These are phyloP conservation scores for Gambelia wislizenii DNA, from an alignment of 2,797 vertebrate species.

Conservation along the genomic window DNA sequence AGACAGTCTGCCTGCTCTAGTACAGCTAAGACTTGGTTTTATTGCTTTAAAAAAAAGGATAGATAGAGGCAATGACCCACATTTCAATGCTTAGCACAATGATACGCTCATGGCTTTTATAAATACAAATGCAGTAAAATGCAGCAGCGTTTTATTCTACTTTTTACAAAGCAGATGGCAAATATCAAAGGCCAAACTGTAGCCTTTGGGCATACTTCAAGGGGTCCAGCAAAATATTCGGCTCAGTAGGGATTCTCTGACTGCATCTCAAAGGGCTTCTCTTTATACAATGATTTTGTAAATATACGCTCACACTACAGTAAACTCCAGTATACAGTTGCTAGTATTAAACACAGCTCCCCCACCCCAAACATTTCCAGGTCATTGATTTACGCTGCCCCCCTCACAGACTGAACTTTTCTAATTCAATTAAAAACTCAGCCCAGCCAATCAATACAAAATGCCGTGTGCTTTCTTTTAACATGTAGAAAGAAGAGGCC, in stretches of 20 bases:
- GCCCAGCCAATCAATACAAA: conserved; percentile 64
- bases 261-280: conserved; percentile 65
- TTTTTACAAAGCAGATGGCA: conserved; percentile 65
- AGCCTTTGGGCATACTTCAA: conserved; percentile 48
- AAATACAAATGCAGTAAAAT: conserved; percentile 52
- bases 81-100: conserved; percentile 55
- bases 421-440: conserved; percentile 74
- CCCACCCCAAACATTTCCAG: conserved; percentile 66
- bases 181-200: conserved; percentile 61
- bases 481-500: conserved; percentile 34
- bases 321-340: conserved; percentile 55
- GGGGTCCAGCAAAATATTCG: conserved; percentile 49
- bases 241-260: conserved; percentile 49
- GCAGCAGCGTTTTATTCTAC: conserved; percentile 52
- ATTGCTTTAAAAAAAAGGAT: not conserved
- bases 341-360: conserved; percentile 30
- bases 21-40: conserved; percentile 22
- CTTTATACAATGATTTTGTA: conserved; percentile 62
- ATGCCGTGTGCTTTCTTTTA: conserved; percentile 59
- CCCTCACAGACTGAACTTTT: conserved; percentile 67
- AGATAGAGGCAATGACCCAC: not conserved
- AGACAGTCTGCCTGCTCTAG: not conserved
- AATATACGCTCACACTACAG: conserved; percentile 48
- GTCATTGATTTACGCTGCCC: conserved; percentile 65
- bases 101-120: conserved; percentile 48